Evolutionary conservation across 2,797 vertebrate genomes (phyloP).

Genomic region (Falco biarmicus): DNA sequence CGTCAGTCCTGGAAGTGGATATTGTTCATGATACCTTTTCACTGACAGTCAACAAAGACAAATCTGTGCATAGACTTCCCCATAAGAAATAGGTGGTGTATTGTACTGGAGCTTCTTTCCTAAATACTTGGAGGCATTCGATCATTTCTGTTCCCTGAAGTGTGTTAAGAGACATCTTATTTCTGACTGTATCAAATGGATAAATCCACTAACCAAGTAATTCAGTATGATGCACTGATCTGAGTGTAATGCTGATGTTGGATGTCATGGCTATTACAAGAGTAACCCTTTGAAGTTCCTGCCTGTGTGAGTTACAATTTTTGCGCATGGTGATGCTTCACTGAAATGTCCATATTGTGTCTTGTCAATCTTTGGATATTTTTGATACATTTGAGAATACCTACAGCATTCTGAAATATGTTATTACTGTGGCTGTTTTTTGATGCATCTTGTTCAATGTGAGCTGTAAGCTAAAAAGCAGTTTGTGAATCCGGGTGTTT

Average conservation of each 20-base stretch:
- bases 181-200: not conserved
- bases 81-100: not conserved
- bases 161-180: not conserved
- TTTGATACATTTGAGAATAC: not conserved
- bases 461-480: not conserved
- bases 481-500: not conserved
- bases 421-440: not conserved
- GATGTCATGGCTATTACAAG: not conserved
- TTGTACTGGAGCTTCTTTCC: not conserved
- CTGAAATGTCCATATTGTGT: not conserved
- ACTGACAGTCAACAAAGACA: not conserved
- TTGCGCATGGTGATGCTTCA: not conserved
- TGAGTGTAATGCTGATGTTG: not conserved
- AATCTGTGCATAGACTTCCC: not conserved
- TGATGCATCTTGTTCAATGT: not conserved
- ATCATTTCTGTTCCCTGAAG: not conserved
- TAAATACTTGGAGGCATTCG: not conserved
- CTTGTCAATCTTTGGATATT: not conserved
- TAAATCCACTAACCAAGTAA: not conserved
- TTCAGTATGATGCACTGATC: not conserved
- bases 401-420: not conserved
- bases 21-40: not conserved
- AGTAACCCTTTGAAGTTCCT: not conserved
- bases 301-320: fast-evolving
- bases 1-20: not conserved